Conservation (phyloP, 1,140 invertebrate species). For the Ceratoteleas bidentatus region DNA sequence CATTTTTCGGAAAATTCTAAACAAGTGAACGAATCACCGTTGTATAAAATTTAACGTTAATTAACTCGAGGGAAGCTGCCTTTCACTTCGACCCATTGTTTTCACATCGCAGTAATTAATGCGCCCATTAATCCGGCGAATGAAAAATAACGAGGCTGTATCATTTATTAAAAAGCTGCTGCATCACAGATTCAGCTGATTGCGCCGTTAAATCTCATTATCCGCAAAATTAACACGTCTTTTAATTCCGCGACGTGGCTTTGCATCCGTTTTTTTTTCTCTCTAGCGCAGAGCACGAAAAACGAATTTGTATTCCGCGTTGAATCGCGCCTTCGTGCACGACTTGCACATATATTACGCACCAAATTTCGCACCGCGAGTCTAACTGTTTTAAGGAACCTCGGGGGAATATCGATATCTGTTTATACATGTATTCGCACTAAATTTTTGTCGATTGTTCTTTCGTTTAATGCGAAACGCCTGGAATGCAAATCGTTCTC, state of each 20-base stretch:
- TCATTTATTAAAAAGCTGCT: not conserved
- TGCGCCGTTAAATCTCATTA: constrained; percentile 20
- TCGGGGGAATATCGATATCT: constrained; percentile 25
- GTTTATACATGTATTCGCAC: constrained; percentile 8
- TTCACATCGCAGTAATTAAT: no score
- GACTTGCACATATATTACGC: constrained; percentile 36
- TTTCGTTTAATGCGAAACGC: constrained; percentile 9
- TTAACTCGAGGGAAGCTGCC: no score
- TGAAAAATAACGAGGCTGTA: no score
- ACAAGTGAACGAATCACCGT: no score
- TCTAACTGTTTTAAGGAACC: constrained; percentile 38
- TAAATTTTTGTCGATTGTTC: constrained; percentile 5
- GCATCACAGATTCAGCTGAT: constrained; percentile 10
- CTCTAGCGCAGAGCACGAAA: not conserved
- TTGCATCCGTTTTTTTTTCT: no score
- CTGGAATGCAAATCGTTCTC: not conserved
- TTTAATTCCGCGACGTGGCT: constrained; percentile 4
- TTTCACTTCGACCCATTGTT: no score
- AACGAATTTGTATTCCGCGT: constrained; percentile 25
- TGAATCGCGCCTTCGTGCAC: constrained; percentile 10
- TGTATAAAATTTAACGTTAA: no score
- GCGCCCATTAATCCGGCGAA: no score
- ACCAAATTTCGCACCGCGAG: constrained; percentile 20
- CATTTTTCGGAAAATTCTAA: no score
- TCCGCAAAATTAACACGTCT: not conserved